Evolutionary conservation across 2,797 vertebrate genomes (phyloP), one percentile per base, ranked within the genome.

Genomic region (Microchirus variegatus): DNA sequence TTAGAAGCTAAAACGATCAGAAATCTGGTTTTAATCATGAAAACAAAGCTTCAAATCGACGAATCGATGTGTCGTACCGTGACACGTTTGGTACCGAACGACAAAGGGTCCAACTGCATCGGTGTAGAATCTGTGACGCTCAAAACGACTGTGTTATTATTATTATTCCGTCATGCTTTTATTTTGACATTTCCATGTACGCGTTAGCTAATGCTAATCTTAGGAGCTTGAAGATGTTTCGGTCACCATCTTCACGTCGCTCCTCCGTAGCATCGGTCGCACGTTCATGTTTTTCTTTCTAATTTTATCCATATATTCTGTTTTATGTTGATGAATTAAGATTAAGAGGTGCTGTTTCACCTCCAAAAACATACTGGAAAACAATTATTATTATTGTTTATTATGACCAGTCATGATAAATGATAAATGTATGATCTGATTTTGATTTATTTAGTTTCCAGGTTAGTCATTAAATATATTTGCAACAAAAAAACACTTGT

Each of bases 381-480:
- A 72, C 1, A 10, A 17, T 52, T 17, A n/a, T n/a, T n/a, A n/a
- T n/a, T n/a, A n/a, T n/a, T n/a, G n/a, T n/a, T n/a, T 10, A 36
- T 67, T 6, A 4, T 5, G 17, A 53, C 63, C 1, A 43, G 16
- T 60, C 35, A 52, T 40, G 48, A 22, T 56, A 60, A n/a, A n/a
- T n/a, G n/a, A 46, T 35, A 10, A 56, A 56, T 45, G 41, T 42
- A 63, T 53, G 53, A 58, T 73, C 42, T 64, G 38, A 68, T 71
- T 81, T 73, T n/a, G n/a, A n/a, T n/a, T n/a, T 52, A 62, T 78
- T 73, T 65, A 11, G 41, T 79, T 75, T 78, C 41, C 79, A 82
- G 69, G 43, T 78, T 51, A 65, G 35, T 67, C 58, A 92, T 88
- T 87, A 90, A 91, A 79, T 49, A 63, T 62, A 82, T 85, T 79